Evolutionary conservation across 2,888 invertebrate species (phyloP).

Genomic region (Leucoma salicis): DNA sequence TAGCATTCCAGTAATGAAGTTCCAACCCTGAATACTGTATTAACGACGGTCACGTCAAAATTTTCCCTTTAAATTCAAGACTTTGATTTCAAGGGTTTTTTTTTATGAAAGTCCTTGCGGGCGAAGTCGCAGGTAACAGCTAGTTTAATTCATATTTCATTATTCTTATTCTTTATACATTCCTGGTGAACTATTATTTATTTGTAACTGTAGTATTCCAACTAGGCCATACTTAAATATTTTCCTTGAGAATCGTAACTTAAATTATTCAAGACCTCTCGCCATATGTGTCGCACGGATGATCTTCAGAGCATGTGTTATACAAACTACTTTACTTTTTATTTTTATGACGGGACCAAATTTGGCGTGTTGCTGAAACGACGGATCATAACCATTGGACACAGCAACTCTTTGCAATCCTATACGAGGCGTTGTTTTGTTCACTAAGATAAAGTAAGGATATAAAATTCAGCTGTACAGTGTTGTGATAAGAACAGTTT

Average conservation of each 20-base stretch:
- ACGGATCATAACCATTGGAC: slow-evolving; percentile 75
- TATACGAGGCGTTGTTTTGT: slow-evolving; percentile 60
- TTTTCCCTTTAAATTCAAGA: too few relatives aligned
- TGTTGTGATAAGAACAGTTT: slow-evolving; percentile 37
- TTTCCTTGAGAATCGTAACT: slow-evolving; percentile 27
- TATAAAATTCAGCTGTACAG: slow-evolving; percentile 43
- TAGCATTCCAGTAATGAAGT: too few relatives aligned
- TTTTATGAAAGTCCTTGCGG: too few relatives aligned
- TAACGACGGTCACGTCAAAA: too few relatives aligned
- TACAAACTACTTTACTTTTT: slow-evolving; percentile 67
- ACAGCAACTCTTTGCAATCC: slow-evolving; percentile 72
- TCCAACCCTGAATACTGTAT: too few relatives aligned
- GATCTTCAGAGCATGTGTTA: slow-evolving; percentile 58
- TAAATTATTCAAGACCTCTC: slow-evolving; percentile 39
- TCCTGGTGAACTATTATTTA: slow-evolving; percentile 14
- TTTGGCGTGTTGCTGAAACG: slow-evolving; percentile 74
- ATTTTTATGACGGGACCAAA: slow-evolving; percentile 74
- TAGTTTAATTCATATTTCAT: too few relatives aligned
- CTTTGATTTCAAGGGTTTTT: too few relatives aligned
- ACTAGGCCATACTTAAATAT: slow-evolving; percentile 17
- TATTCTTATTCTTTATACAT: too few relatives aligned
- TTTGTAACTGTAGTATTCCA: slow-evolving; percentile 4
- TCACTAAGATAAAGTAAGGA: slow-evolving; percentile 33
- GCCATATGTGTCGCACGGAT: slow-evolving; percentile 39
- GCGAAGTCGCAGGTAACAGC: too few relatives aligned